Percentiles rank a stretch among this genome's conserved stretches.
These are phyloP conservation scores for Cheilosia pagana DNA, from an alignment of 2,888 invertebrate genomes.

Conservation along the genomic window DNA sequence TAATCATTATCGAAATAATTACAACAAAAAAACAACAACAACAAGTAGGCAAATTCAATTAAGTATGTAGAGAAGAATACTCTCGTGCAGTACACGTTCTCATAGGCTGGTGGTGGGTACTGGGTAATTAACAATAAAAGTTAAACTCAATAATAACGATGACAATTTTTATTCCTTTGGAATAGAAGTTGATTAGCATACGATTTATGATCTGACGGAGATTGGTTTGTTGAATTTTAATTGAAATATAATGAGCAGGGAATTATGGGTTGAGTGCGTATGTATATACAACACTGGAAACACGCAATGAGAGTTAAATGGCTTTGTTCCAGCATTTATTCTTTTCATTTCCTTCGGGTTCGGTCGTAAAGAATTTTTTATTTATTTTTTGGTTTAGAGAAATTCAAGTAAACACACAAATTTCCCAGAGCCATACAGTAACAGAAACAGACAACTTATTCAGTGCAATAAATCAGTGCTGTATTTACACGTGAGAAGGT, in stretches of 20 bases:
- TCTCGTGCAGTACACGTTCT: background rate
- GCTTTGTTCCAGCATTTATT: constrained; percentile 10
- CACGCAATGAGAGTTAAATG: constrained; percentile 10
- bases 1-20: constrained; percentile 12
- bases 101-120: background rate
- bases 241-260: constrained; percentile 5
- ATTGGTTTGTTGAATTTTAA: constrained; percentile 36
- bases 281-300: background rate
- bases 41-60: background rate
- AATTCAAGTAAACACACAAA: background rate
- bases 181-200: constrained; percentile 33
- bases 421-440: background rate
- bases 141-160: constrained; percentile 25
- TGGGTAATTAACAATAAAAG: constrained; percentile 27
- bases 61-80: background rate
- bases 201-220: constrained; percentile 27
- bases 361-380: background rate
- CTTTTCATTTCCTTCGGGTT: background rate
- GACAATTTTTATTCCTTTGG: background rate
- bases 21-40: background rate
- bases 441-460: constrained; percentile 3
- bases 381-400: background rate
- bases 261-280: background rate
- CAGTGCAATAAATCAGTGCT: constrained; percentile 16
- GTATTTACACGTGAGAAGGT: constrained; percentile 17